Conservation (phyloP, 2,113 vertebrate species). For the Marmota monax region DNA sequence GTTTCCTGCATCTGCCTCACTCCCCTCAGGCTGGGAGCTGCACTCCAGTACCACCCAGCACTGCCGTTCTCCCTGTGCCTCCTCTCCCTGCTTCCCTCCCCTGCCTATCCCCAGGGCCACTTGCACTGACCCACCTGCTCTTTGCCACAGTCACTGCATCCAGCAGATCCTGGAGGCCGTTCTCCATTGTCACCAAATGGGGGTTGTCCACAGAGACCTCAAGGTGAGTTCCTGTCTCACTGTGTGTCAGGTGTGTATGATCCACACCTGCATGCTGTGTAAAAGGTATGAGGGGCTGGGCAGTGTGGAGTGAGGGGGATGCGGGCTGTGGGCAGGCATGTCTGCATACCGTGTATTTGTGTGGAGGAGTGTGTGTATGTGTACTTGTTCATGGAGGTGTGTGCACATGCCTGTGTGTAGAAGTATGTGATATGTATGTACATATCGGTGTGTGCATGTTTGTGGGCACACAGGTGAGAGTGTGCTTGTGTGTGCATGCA, state of each 20-base stretch:
- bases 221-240: slow-evolving; percentile 92
- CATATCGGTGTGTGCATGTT: not conserved
- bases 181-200: slow-evolving; percentile 98
- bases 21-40: not conserved
- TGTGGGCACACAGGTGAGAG: accelerated
- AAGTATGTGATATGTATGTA: not conserved
- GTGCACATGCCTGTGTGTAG: not conserved
- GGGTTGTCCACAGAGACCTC: slow-evolving; percentile 98
- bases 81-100: not conserved
- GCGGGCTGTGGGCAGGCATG: not conserved
- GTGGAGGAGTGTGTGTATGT: not conserved
- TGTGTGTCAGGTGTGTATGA: not conserved
- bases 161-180: slow-evolving; percentile 99
- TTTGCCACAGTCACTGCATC: slow-evolving; percentile 98
- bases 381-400: not conserved
- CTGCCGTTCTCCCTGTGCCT: not conserved
- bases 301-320: not conserved
- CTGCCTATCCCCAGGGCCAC: not conserved
- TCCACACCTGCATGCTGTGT: not conserved
- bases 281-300: too few species aligned
- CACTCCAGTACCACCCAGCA: not conserved
- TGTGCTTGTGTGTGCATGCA: not conserved
- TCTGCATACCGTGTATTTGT: not conserved
- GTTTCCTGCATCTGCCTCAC: not conserved
- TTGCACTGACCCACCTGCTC: slow-evolving; percentile 82